Conservation (phyloP, 2,113 vertebrate genomes). For the Alouatta palliata region DNA sequence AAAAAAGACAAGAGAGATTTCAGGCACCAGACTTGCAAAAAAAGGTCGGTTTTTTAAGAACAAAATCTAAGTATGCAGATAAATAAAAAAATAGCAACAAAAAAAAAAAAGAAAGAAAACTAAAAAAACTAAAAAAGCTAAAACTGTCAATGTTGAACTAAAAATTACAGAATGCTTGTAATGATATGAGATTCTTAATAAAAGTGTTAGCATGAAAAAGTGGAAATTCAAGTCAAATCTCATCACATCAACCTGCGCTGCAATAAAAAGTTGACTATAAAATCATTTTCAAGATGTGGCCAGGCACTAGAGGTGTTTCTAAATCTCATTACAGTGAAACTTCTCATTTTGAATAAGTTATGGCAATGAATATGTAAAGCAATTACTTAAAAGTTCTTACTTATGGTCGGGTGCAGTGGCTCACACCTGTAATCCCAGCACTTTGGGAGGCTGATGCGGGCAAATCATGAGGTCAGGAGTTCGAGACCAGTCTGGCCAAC, state of each 20-base stretch:
- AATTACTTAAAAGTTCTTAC: neutral
- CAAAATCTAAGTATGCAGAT: constrained; percentile 40
- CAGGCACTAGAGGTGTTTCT: neutral
- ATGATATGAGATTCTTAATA: neutral
- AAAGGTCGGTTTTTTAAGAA: constrained; percentile 36
- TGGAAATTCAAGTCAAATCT: neutral
- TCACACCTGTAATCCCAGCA: too few species aligned
- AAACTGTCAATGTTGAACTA: neutral
- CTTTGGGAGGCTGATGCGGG: too few species aligned
- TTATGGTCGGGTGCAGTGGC: neutral
- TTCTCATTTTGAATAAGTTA: neutral
- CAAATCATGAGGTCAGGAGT: too few species aligned
- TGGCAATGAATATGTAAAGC: neutral
- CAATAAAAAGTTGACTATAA: neutral
- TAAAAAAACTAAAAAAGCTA: neutral
- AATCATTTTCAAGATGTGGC: neutral
- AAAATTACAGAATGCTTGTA: neutral
- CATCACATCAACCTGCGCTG: neutral
- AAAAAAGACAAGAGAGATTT: constrained; percentile 19
- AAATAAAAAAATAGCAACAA: neutral
- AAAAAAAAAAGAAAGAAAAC: neutral
- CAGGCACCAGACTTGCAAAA: constrained; percentile 53
- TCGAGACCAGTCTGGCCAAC: too few species aligned
- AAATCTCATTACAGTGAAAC: neutral
- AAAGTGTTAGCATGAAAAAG: neutral